A percentile compares a stretch with the other conserved stretches of the same genome.
Evolutionary conservation across 2,888 invertebrate species (phyloP).

Genomic region (Amphipyra berbera): DNA sequence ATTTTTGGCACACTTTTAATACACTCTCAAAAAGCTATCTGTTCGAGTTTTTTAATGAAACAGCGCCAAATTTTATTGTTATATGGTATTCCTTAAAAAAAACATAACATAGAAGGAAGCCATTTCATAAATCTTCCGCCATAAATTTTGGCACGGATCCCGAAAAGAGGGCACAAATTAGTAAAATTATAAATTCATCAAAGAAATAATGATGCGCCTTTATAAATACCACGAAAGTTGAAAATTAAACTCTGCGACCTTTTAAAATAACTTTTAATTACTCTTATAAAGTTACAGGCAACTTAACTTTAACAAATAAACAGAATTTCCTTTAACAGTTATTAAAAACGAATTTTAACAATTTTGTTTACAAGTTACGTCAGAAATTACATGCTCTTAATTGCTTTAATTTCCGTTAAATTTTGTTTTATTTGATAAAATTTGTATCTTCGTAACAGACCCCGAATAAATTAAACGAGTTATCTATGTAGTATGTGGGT

Average conservation of each 20-base stretch:
- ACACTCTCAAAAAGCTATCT: no score
- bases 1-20: no score
- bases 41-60: not conserved
- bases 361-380: constrained; percentile 20
- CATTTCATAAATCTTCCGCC: not conserved
- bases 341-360: constrained; percentile 34
- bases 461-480: no score
- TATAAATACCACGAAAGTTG: constrained; percentile 9
- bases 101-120: no score
- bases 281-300: constrained; percentile 35
- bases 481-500: no score
- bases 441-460: not conserved
- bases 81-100: not conserved
- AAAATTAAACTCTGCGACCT: constrained; percentile 25
- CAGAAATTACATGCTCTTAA: constrained; percentile 24
- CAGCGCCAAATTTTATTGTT: not conserved
- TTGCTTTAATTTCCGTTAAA: constrained; percentile 21
- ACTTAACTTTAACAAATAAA: constrained; percentile 28
- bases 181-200: constrained; percentile 14
- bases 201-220: constrained; percentile 29
- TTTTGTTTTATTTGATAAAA: constrained; percentile 8
- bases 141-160: not conserved
- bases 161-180: constrained; percentile 5
- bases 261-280: constrained; percentile 49
- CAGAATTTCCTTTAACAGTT: constrained; percentile 15